Percentiles rank a stretch among this genome's conserved stretches.
Conservation (phyloP, 2,797 vertebrate species). For the Peromyscus eremicus region DNA sequence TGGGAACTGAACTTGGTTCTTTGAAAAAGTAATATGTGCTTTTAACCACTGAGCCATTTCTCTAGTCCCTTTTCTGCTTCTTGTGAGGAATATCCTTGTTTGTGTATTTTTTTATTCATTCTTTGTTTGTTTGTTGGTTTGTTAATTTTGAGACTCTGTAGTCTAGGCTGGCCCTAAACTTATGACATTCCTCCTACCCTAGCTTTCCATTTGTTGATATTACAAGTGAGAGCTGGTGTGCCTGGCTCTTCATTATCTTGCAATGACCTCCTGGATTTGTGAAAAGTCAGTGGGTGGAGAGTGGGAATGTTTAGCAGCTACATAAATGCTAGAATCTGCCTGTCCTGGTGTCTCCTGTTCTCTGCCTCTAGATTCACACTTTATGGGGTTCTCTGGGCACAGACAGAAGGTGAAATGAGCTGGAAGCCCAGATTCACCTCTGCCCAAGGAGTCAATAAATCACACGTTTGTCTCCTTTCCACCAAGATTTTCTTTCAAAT, state of each 20-base stretch:
- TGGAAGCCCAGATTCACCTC: neutral
- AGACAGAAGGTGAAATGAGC: neutral
- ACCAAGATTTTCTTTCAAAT: constrained; percentile 58
- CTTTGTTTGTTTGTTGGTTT: neutral
- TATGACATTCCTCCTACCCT: neutral
- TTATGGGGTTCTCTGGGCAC: neutral
- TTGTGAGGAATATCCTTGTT: neutral
- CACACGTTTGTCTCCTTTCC: neutral
- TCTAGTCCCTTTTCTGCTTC: neutral
- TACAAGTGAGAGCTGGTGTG: neutral
- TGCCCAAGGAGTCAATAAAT: neutral
- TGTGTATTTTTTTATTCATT: neutral
- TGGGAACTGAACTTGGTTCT: neutral
- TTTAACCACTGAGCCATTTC: neutral
- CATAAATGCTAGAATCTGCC: neutral
- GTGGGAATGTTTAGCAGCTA: neutral
- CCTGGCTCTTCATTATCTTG: neutral
- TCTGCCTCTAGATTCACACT: neutral
- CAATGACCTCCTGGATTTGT: neutral
- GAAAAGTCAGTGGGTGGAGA: constrained; percentile 15
- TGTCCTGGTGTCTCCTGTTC: neutral
- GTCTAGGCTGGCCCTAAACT: neutral
- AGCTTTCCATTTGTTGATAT: neutral
- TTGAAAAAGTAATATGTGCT: neutral
- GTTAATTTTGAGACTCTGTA: neutral